Evolutionary conservation across 1,140 invertebrate species (phyloP).

Genomic region (Antheraea pernyi): DNA sequence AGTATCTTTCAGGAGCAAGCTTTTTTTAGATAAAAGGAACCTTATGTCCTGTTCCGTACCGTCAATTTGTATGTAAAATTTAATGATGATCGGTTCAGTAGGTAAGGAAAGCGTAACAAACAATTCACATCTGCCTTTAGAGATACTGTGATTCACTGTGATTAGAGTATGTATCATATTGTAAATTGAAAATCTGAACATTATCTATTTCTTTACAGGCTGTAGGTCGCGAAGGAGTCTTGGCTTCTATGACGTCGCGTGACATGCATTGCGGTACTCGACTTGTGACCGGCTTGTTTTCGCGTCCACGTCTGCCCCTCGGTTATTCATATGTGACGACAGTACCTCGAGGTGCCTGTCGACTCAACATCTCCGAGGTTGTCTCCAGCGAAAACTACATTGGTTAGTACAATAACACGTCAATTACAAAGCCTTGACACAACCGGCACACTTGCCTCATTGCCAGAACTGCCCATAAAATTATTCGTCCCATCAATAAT

Average conservation of each 20-base stretch:
- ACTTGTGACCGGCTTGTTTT: constrained; percentile 91
- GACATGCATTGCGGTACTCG: constrained; percentile 86
- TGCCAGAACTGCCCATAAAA: neutral
- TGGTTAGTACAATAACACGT: constrained; percentile 81
- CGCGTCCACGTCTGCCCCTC: constrained; percentile 85
- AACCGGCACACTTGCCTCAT: neutral
- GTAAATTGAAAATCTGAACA: neutral
- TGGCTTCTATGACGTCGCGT: constrained; percentile 81
- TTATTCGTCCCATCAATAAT: neutral
- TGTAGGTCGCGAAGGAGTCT: constrained; percentile 86
- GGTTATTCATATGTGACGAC: constrained; percentile 93
- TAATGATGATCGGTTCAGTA: no score
- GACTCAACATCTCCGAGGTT: constrained; percentile 93
- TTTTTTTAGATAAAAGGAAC: no score
- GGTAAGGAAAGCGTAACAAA: no score
- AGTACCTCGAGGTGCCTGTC: constrained; percentile 92
- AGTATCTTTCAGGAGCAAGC: no score
- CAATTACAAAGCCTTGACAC: neutral
- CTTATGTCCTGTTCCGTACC: no score
- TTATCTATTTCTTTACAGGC: constrained; percentile 64
- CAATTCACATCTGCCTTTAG: no score
- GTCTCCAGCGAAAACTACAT: constrained; percentile 92
- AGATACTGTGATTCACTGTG: no score
- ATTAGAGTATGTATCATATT: no score
- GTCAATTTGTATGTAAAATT: no score